Percentiles rank a stretch among this genome's conserved stretches.
These are phyloP conservation scores for Cryptosula pallasiana DNA, from an alignment of 2,888 invertebrate genomes.

Conservation along the genomic window DNA sequence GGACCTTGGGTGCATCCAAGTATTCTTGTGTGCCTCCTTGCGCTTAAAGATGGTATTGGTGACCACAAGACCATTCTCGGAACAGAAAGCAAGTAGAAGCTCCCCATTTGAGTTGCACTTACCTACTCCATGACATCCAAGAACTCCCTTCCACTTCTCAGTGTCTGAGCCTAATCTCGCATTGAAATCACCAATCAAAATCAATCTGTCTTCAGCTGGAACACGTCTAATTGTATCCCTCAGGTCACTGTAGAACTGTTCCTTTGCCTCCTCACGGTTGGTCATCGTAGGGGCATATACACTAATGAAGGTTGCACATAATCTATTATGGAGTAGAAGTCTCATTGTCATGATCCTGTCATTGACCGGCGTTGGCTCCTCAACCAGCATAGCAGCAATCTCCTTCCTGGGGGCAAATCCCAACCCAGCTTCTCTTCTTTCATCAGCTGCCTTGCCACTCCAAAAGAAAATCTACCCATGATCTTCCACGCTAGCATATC, in stretches of 20 bases:
- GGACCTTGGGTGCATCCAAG: not conserved
- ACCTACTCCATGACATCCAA: constrained; percentile 24
- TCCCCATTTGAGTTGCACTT: constrained; percentile 25
- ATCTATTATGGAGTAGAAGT: constrained; percentile 3
- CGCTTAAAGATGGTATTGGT: constrained; percentile 24
- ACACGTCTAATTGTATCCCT: not conserved
- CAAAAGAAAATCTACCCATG: constrained; percentile 25
- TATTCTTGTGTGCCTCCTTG: constrained; percentile 9
- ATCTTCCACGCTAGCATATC: constrained; percentile 7
- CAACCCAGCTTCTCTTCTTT: constrained; percentile 25
- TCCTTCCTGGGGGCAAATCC: constrained; percentile 21
- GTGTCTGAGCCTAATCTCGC: constrained; percentile 26
- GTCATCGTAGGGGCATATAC: constrained; percentile 11
- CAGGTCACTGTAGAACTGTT: constrained; percentile 19
- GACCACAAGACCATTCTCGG: constrained; percentile 1
- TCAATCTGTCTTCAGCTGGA: constrained; percentile 24
- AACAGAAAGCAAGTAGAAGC: constrained; percentile 1
- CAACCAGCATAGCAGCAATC: not conserved
- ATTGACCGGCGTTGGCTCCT: constrained; percentile 19
- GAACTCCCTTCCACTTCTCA: constrained; percentile 24
- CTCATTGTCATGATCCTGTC: constrained; percentile 25
- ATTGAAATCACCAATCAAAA: constrained; percentile 26
- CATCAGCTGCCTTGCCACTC: constrained; percentile 18
- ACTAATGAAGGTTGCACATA: not conserved
- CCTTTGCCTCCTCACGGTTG: not conserved